Evolutionary conservation across 2,888 invertebrate genomes (phyloP).

Genomic region (Steinernema hermaphroditum): DNA sequence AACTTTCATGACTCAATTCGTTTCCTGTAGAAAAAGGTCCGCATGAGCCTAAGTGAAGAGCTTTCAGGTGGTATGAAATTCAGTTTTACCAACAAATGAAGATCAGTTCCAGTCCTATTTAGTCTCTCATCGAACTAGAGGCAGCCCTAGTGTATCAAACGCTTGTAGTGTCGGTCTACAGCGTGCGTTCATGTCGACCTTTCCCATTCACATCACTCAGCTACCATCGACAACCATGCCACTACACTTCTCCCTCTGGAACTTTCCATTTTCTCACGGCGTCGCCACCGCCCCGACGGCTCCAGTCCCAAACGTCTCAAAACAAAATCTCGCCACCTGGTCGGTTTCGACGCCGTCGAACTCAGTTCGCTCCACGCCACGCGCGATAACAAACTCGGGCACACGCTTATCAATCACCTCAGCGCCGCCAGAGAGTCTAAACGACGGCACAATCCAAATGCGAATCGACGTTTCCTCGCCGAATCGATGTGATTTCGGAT

Average conservation of each 20-base stretch:
- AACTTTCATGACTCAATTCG: no score
- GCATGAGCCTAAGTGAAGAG: no score
- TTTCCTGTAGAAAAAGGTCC: no score
- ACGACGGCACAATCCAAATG: background rate
- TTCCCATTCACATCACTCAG: no score
- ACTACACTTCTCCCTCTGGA: background rate
- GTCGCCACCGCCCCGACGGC: background rate
- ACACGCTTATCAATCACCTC: constrained; percentile 17
- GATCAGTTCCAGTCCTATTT: no score
- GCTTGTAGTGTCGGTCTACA: no score
- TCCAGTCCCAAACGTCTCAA: constrained; percentile 2
- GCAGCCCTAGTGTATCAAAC: no score
- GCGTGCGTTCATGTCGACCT: no score
- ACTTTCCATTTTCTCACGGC: constrained; percentile 8
- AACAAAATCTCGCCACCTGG: constrained; percentile 22
- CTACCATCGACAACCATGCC: no score
- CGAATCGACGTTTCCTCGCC: background rate
- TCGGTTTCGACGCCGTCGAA: background rate
- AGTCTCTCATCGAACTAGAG: no score
- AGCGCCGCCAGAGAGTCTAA: background rate
- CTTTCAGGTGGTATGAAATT: no score
- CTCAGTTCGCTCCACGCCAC: background rate
- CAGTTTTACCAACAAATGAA: no score
- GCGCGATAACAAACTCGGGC: constrained; percentile 16
- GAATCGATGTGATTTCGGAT: background rate